A percentile compares a stretch with the other conserved stretches of the same genome.
These are phyloP conservation scores for Drosophila nebulosa DNA, from an alignment of 1,140 invertebrate genomes.

Conservation along the genomic window DNA sequence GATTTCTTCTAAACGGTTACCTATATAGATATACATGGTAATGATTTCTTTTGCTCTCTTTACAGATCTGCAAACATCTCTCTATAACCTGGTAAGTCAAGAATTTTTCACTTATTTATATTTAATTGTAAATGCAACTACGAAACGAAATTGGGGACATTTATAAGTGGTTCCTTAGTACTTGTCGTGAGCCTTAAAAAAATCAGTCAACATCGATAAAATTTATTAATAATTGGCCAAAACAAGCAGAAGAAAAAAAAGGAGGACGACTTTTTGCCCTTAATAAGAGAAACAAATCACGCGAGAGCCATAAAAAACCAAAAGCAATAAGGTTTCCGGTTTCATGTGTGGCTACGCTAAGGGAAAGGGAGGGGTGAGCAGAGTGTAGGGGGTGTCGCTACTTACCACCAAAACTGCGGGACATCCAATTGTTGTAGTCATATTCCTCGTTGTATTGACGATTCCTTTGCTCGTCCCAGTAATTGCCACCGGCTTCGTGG, in stretches of 20 bases:
- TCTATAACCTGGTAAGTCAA: no score
- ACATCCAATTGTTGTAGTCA: constrained; percentile 91
- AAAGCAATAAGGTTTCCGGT: not conserved
- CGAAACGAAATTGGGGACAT: not conserved
- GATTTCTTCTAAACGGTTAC: no score
- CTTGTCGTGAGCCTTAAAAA: not conserved
- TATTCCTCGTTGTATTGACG: constrained; percentile 88
- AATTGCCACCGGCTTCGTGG: constrained; percentile 88
- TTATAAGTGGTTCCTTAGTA: not conserved
- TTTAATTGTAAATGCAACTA: not conserved
- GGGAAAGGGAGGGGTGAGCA: no score
- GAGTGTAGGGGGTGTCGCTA: not conserved
- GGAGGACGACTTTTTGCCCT: not conserved
- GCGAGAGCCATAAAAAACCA: not conserved
- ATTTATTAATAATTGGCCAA: not conserved
- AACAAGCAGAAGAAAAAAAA: not conserved
- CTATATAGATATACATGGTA: no score
- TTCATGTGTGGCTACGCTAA: not conserved
- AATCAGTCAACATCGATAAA: not conserved
- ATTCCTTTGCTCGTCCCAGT: constrained; percentile 91
- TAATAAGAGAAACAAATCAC: not conserved
- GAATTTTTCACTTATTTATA: no score
- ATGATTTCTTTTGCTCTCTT: no score
- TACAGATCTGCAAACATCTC: not conserved
- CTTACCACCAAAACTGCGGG: constrained; percentile 84